Evolutionary conservation across 2,888 invertebrate species (phyloP).

Genomic region (Idaea biselata): DNA sequence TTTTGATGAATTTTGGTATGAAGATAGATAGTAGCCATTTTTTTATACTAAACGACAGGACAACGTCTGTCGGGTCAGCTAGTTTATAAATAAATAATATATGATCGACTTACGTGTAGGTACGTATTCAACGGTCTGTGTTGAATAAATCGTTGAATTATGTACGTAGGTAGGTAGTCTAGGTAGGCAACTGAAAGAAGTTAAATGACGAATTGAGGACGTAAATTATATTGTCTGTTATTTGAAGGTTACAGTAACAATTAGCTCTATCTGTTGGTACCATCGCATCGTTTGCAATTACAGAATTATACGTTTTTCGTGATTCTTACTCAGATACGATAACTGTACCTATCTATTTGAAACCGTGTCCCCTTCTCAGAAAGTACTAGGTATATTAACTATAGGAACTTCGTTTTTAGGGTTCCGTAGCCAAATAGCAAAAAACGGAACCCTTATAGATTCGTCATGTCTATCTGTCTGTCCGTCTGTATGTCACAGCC

Average conservation of each 20-base stretch:
- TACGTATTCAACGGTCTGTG: not conserved
- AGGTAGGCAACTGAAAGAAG: not conserved
- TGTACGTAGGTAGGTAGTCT: too few species aligned
- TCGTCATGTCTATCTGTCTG: too few species aligned
- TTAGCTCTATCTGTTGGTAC: conserved; percentile 31
- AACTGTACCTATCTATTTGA: not conserved
- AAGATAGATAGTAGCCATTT: too few species aligned
- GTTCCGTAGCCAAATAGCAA: too few species aligned
- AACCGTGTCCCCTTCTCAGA: not conserved
- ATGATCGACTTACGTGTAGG: too few species aligned
- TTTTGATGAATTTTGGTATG: too few species aligned
- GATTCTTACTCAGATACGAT: not conserved
- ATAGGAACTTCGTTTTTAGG: too few species aligned
- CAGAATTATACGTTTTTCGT: conserved; percentile 11
- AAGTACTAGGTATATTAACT: not conserved
- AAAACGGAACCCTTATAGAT: too few species aligned
- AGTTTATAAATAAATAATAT: too few species aligned
- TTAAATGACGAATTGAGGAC: not conserved
- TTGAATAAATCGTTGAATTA: not conserved
- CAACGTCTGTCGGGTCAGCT: too few species aligned
- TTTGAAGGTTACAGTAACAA: conserved; percentile 42
- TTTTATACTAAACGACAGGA: too few species aligned
- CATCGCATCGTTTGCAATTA: conserved; percentile 13
- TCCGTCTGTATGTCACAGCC: too few species aligned
- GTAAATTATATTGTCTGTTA: conserved; percentile 23